Percentiles rank a stretch among this genome's conserved stretches.
Evolutionary conservation across 2,888 invertebrate genomes (phyloP).

Genomic region (Sphaerophoria rueppellii): DNA sequence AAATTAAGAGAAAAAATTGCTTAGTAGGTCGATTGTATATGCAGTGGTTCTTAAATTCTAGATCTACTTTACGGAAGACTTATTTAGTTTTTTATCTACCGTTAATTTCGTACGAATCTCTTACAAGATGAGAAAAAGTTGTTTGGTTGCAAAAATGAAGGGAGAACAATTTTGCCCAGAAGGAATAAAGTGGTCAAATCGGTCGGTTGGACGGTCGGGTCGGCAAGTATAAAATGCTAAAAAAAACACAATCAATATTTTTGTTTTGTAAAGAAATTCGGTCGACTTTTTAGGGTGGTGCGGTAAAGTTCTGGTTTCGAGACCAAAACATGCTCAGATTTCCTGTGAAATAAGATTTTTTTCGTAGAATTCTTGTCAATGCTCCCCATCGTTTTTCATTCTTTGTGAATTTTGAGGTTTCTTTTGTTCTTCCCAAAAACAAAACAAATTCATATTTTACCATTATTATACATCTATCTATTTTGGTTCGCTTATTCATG

Average conservation of each 20-base stretch:
- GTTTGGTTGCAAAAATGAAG: constrained; percentile 32
- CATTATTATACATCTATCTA: constrained; percentile 33
- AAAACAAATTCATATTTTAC: not conserved
- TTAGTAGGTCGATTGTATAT: constrained; percentile 25
- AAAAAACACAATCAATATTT: constrained; percentile 49
- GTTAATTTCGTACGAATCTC: constrained; percentile 54
- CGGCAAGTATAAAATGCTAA: constrained; percentile 13
- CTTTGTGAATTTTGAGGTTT: no score
- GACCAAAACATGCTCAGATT: not conserved
- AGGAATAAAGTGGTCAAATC: not conserved
- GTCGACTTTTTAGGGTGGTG: not conserved
- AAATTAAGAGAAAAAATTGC: not conserved
- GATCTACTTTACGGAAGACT: not conserved
- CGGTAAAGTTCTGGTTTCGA: not conserved
- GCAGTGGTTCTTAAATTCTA: constrained; percentile 7
- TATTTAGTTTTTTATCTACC: constrained; percentile 31
- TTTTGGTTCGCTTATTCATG: constrained; percentile 59
- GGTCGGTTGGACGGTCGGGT: not conserved
- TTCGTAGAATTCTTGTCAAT: no score
- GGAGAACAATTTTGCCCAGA: not conserved
- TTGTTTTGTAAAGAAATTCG: constrained; percentile 20
- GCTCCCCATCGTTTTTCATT: no score
- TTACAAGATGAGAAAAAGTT: constrained; percentile 46
- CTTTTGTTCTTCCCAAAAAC: not conserved
- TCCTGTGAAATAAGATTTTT: no score